Conservation (phyloP, 2,888 invertebrate genomes). For the Suillia variegata region DNA sequence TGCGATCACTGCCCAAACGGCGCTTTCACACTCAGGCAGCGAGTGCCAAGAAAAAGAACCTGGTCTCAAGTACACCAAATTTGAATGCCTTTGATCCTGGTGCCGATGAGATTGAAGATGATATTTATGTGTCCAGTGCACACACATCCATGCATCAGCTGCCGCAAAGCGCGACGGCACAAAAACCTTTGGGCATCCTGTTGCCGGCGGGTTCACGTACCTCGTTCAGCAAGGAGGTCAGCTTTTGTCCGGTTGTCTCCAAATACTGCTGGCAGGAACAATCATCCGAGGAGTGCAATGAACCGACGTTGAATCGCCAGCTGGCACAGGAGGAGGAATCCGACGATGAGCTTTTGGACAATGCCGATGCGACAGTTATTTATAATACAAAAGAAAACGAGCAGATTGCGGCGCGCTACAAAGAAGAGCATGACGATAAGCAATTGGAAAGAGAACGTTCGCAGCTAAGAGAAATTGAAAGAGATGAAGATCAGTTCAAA, state of each 20-base stretch:
- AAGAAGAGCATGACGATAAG: constrained; percentile 29
- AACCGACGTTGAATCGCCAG: constrained; percentile 25
- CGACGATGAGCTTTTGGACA: constrained; percentile 40
- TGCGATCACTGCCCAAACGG: constrained; percentile 43
- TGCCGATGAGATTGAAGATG: constrained; percentile 60
- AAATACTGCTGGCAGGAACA: constrained; percentile 79
- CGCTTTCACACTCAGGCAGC: constrained; percentile 48
- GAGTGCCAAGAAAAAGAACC: constrained; percentile 45
- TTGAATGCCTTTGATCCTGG: constrained; percentile 60
- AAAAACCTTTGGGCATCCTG: constrained; percentile 61
- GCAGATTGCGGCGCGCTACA: constrained; percentile 41
- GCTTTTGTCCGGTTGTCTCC: constrained; percentile 79
- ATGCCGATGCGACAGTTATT: constrained; percentile 50
- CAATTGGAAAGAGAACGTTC: constrained; percentile 21
- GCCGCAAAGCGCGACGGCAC: constrained; percentile 49
- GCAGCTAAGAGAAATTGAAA: constrained; percentile 24
- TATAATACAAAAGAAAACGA: constrained; percentile 55
- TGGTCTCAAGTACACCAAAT: constrained; percentile 69
- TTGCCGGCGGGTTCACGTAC: constrained; percentile 52
- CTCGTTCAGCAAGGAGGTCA: constrained; percentile 68
- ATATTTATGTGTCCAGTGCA: constrained; percentile 66
- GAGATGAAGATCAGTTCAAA: constrained; percentile 28
- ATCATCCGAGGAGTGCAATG: constrained; percentile 61
- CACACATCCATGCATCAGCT: constrained; percentile 67
- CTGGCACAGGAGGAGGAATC: constrained; percentile 21